Conservation (phyloP, 2,797 vertebrate species). For the Eulemur albifrons region DNA sequence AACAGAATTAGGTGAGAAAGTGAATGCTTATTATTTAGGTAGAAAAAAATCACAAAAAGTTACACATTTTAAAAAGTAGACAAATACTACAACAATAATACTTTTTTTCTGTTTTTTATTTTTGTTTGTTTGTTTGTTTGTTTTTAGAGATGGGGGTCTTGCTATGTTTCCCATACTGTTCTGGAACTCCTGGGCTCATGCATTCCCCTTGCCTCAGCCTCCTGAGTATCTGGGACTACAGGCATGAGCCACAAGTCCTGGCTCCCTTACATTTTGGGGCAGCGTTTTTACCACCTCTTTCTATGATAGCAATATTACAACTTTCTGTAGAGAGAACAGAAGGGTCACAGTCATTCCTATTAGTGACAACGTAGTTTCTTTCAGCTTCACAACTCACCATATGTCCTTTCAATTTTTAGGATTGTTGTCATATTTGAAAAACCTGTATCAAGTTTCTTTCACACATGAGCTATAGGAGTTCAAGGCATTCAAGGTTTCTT, state of each 20-base stretch:
- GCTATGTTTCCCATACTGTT: background rate
- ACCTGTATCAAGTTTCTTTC: background rate
- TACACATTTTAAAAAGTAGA: background rate
- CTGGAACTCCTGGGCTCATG: background rate
- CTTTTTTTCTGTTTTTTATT: background rate
- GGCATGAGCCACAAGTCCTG: background rate
- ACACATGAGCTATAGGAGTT: background rate
- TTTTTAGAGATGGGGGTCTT: background rate
- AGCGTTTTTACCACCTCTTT: background rate
- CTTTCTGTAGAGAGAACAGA: background rate
- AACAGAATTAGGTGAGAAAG: background rate
- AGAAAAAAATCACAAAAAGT: background rate
- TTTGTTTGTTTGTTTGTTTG: too few relatives aligned
- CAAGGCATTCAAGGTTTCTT: background rate
- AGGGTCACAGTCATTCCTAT: background rate
- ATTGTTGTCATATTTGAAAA: background rate
- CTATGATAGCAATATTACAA: background rate
- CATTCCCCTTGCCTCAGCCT: too few relatives aligned
- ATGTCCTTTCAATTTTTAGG: background rate
- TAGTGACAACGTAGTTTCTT: background rate
- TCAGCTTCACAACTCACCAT: background rate
- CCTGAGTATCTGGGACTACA: background rate
- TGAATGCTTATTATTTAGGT: background rate
- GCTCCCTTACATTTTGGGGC: too few relatives aligned
- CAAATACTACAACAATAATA: background rate